These are phyloP conservation scores for Campoplex nolae DNA, from an alignment of 2,888 invertebrate species.

Conservation along the genomic window DNA sequence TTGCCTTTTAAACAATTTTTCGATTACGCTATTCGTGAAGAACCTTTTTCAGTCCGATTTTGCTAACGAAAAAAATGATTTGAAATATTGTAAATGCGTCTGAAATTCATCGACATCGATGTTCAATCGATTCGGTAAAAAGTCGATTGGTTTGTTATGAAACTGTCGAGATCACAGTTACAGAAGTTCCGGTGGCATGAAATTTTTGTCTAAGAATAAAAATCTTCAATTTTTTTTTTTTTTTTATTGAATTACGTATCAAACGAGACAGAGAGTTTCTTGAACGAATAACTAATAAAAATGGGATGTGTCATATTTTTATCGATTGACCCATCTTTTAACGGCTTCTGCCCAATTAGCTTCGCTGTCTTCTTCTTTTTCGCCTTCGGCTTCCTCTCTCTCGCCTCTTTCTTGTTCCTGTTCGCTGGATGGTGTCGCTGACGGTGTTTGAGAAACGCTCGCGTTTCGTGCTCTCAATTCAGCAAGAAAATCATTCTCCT, in stretches of 20 bases:
- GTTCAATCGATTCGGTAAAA: too few species aligned
- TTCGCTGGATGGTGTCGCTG: slow-evolving; percentile 78
- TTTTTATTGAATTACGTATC: not conserved
- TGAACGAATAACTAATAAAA: not conserved
- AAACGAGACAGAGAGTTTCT: slow-evolving; percentile 23
- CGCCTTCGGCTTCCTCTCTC: slow-evolving; percentile 85
- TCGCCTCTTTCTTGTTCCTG: slow-evolving; percentile 80
- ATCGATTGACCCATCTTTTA: slow-evolving; percentile 89
- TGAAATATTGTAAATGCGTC: too few species aligned
- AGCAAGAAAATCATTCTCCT: slow-evolving; percentile 87
- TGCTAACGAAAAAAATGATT: too few species aligned
- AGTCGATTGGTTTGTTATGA: too few species aligned
- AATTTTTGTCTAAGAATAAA: not conserved
- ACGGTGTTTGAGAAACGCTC: slow-evolving; percentile 78
- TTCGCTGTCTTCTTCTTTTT: slow-evolving; percentile 81
- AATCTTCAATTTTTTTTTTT: not conserved
- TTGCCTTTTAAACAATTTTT: too few species aligned
- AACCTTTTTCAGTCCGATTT: too few species aligned
- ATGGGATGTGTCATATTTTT: slow-evolving; percentile 76
- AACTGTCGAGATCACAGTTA: too few species aligned
- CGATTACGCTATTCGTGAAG: too few species aligned
- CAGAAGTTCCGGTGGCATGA: too few species aligned
- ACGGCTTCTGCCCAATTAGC: slow-evolving; percentile 88
- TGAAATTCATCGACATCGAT: too few species aligned
- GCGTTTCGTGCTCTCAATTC: slow-evolving; percentile 86